These are phyloP conservation scores for Sylvia atricapilla DNA, from an alignment of 2,113 vertebrate species.

Conservation along the genomic window DNA sequence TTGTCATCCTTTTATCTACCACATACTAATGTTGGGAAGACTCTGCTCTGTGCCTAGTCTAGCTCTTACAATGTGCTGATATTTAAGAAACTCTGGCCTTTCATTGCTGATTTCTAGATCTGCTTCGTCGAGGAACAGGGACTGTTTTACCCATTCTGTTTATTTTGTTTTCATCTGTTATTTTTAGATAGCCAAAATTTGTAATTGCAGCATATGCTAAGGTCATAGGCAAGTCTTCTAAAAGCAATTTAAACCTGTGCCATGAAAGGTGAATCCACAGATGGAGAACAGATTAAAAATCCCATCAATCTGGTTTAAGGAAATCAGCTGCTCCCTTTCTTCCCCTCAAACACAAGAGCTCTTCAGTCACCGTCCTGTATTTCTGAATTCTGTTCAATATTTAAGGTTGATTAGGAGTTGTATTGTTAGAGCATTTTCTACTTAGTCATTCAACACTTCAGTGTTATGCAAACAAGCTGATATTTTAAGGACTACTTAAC, in stretches of 20 bases:
- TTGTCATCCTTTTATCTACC: constrained; percentile 30
- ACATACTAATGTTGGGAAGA: constrained; percentile 32
- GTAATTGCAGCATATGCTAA: background rate
- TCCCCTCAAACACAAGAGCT: background rate
- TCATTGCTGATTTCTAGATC: constrained; percentile 99
- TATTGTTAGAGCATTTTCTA: background rate
- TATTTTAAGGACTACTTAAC: background rate
- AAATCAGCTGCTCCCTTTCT: background rate
- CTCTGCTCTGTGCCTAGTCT: constrained; percentile 57
- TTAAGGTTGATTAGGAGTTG: background rate
- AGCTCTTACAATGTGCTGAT: constrained; percentile 82
- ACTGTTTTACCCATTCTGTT: constrained; percentile 40
- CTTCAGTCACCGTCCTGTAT: background rate
- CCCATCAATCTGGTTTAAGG: background rate
- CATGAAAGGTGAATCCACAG: background rate
- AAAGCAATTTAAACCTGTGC: background rate
- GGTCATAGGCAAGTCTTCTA: background rate
- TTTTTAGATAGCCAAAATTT: background rate
- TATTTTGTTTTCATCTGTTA: constrained; percentile 35
- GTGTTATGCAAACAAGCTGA: background rate
- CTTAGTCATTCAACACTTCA: background rate
- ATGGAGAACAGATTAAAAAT: background rate
- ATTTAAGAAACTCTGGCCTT: constrained; percentile 67
- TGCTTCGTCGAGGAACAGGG: constrained; percentile 86
- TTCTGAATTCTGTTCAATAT: background rate